Conservation (phyloP, 2,888 invertebrate genomes). For the Slavum lentiscoides region DNA sequence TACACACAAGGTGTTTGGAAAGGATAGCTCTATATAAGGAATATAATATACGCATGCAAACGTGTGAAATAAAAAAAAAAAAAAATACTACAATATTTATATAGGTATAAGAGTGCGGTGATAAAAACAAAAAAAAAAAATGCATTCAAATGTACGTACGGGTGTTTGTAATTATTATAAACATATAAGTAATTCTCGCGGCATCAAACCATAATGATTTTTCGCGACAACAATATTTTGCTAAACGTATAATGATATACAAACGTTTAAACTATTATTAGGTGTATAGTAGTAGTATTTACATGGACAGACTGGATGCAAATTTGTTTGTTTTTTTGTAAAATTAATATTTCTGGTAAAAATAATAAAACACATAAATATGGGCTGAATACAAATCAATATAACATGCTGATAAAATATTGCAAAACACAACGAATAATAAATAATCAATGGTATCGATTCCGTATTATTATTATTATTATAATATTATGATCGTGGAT, state of each 20-base stretch:
- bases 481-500: constrained; percentile 28
- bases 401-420: constrained; percentile 47
- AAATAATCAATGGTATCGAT: constrained; percentile 10
- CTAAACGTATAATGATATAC: neutral
- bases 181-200: too few relatives aligned
- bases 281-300: constrained; percentile 5
- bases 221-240: constrained; percentile 13
- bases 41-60: constrained; percentile 18
- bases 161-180: constrained; percentile 36
- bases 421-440: constrained; percentile 47
- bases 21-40: constrained; percentile 7
- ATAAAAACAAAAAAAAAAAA: constrained; percentile 31
- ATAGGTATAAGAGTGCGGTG: constrained; percentile 9
- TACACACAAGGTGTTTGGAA: neutral
- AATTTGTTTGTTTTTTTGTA: too few relatives aligned
- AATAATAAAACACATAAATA: neutral
- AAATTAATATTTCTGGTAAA: too few relatives aligned
- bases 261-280: too few relatives aligned
- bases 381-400: constrained; percentile 43
- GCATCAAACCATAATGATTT: neutral
- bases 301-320: constrained; percentile 16
- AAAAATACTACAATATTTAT: neutral
- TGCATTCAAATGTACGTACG: constrained; percentile 24
- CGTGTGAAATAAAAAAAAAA: neutral
- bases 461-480: too few relatives aligned